phyloP scores from a whole-genome alignment of 1,140 invertebrate species.

The Calosoma granatense region DNA sequence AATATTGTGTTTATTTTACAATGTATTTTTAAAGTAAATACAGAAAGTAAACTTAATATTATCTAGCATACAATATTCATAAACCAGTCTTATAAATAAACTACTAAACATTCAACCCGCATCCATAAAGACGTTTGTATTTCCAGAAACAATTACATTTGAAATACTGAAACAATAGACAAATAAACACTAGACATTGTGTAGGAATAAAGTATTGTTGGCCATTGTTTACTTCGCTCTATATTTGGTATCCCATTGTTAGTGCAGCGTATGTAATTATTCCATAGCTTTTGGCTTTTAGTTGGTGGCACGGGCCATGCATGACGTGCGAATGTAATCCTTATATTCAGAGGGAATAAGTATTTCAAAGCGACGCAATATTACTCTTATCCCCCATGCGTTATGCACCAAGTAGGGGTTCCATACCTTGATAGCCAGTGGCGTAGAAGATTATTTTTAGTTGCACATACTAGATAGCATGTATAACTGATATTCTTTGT shows the following conservation, averaged over 20 bases:
- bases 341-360: background rate
- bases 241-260: background rate
- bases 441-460: too few relatives aligned
- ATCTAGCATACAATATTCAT: too few relatives aligned
- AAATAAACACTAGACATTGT: background rate
- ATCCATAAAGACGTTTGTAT: too few relatives aligned
- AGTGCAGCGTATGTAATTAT: background rate
- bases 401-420: background rate
- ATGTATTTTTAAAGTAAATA: too few relatives aligned
- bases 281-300: slow-evolving; percentile 4
- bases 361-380: background rate
- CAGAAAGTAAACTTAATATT: too few relatives aligned
- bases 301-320: background rate
- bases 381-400: background rate
- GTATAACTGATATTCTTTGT: too few relatives aligned
- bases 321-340: background rate
- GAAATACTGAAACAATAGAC: background rate
- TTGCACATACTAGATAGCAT: too few relatives aligned
- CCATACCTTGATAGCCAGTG: background rate
- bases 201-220: background rate
- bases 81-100: too few relatives aligned
- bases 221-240: background rate
- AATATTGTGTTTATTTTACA: too few relatives aligned
- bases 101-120: too few relatives aligned
- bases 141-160: too few relatives aligned